Conservation (phyloP, 2,888 invertebrate species). For the Syrista parreyssii region DNA sequence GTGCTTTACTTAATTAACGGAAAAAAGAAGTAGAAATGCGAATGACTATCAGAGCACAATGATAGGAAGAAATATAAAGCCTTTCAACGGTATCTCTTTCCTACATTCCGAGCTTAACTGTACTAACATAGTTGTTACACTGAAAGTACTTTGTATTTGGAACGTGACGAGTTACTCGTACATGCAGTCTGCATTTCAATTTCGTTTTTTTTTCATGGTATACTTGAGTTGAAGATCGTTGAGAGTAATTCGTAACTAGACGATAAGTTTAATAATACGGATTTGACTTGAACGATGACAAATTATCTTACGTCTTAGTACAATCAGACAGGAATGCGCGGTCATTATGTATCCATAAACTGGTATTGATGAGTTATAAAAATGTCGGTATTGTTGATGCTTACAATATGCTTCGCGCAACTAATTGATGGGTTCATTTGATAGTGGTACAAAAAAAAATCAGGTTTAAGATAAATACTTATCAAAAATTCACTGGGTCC, state of each 20-base stretch:
- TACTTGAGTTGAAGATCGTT: neutral
- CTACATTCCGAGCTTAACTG: neutral
- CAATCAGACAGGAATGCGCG: neutral
- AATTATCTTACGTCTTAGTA: neutral
- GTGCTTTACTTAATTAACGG: neutral
- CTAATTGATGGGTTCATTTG: neutral
- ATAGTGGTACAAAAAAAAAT: neutral
- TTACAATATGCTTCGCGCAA: neutral
- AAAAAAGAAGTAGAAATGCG: neutral
- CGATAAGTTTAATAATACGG: neutral
- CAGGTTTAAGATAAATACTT: neutral
- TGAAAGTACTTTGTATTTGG: neutral
- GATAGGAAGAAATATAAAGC: neutral
- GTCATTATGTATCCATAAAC: neutral
- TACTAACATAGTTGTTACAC: neutral
- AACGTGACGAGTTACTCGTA: neutral
- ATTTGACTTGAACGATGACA: neutral
- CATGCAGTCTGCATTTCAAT: neutral
- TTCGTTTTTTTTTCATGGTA: neutral
- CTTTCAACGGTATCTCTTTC: neutral
- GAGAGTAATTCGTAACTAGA: neutral
- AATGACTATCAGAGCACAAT: neutral
- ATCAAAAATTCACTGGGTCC: neutral
- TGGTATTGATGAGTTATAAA: slow-evolving; percentile 3
- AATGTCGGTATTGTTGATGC: neutral